Conservation (phyloP, 1,140 invertebrate species). For the Drosophila cardini region DNA sequence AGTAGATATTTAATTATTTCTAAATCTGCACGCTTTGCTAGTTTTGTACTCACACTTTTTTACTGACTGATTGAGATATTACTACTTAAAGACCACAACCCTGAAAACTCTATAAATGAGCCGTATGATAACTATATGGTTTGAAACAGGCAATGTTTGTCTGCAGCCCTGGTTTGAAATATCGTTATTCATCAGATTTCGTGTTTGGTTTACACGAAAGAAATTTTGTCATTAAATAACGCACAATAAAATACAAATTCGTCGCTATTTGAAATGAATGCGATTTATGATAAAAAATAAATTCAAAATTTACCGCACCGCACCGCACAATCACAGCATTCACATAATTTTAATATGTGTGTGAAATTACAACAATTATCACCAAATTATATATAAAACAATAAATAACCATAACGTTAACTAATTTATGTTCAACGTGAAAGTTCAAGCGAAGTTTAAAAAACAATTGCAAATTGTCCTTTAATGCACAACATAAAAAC, state of each 20-base stretch:
- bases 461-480: constrained; percentile 28
- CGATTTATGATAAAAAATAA: constrained; percentile 19
- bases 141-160: constrained; percentile 18
- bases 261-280: constrained; percentile 15
- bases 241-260: constrained; percentile 9
- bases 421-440: constrained; percentile 54
- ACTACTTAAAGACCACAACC: no score
- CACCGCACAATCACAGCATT: constrained; percentile 31
- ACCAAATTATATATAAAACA: constrained; percentile 13
- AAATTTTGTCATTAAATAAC: constrained; percentile 9
- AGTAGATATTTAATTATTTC: neutral
- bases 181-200: constrained; percentile 2
- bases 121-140: constrained; percentile 1
- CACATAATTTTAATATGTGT: constrained; percentile 12
- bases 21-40: constrained; percentile 46
- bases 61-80: constrained; percentile 33
- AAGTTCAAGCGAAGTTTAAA: constrained; percentile 13
- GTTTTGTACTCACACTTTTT: constrained; percentile 17
- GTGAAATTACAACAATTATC: neutral
- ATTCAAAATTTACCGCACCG: constrained; percentile 14
- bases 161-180: constrained; percentile 17
- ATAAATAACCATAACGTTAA: constrained; percentile 44
- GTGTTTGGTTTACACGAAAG: no score
- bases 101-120: constrained; percentile 67
- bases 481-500: constrained; percentile 27